Conservation (phyloP, 1,140 invertebrate genomes). For the Leptinotarsa defecta region DNA sequence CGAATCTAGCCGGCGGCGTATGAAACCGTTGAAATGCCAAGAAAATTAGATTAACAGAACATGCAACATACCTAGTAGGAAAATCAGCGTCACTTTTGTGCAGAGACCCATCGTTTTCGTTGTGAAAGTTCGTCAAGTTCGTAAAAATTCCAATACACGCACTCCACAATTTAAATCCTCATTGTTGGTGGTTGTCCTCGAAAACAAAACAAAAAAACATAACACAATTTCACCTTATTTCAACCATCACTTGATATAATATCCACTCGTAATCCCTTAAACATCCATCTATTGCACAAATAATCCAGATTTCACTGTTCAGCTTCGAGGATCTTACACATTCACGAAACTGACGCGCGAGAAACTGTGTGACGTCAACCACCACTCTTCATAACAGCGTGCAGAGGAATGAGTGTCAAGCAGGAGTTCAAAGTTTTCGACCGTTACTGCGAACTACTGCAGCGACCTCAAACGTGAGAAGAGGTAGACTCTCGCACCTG, state of each 20-base stretch:
- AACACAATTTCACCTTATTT: constrained; percentile 27
- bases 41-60: not conserved
- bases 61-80: not conserved
- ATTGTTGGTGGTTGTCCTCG: constrained; percentile 7
- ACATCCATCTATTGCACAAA: constrained; percentile 21
- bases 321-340: constrained; percentile 3
- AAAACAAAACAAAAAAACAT: constrained; percentile 16
- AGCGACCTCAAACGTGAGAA: constrained; percentile 21
- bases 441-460: constrained; percentile 23
- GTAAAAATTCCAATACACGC: constrained; percentile 32
- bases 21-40: constrained; percentile 21
- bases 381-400: constrained; percentile 22
- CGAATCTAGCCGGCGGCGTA: not conserved
- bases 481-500: constrained; percentile 11
- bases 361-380: constrained; percentile 21
- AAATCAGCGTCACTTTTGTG: constrained; percentile 17
- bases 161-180: not conserved
- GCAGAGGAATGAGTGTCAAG: constrained; percentile 32
- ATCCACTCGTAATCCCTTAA: not conserved
- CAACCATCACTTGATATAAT: constrained; percentile 7
- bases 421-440: constrained; percentile 29
- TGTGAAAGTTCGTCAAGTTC: constrained; percentile 31
- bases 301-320: constrained; percentile 20
- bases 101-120: constrained; percentile 16
- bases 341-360: constrained; percentile 24